Base-by-base conservation (phyloP, 2,888 invertebrate species). In the Pseudococcus jackbeardsleyi region DNA sequence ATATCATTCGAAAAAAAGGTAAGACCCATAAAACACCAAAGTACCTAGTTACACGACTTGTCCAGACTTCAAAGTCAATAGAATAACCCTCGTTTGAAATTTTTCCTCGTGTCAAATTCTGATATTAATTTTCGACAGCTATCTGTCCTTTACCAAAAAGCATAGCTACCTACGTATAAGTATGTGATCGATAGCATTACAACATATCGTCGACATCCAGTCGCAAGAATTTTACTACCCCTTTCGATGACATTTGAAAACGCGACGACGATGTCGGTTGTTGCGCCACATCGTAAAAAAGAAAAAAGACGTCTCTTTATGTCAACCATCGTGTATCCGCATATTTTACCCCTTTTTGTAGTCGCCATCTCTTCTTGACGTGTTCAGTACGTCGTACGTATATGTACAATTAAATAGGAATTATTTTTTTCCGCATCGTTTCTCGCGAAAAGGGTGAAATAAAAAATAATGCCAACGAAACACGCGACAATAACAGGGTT, bases 361-460 rank as follows among this genome's bases (percentile, higher is more conserved):
- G 17, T 50, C 50, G 50, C 50, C 5, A 50, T 17, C 50, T 15
- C 12, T 50, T 50, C 50, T 50, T 64, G 26, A 33, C 26, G 22
- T 64, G 22, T 19, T n/a, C 59, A 59, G 6, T n/a, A 17, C 9
- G n/a, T 19, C 22, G 22, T 8, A 64, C 64, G 22, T 22, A 7
- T 64, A 64, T 19, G 22, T 64, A 64, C 64, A 64, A 64, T 64
- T 64, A 64, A 64, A 64, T 64, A 64, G 64, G 64, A 64, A 64
- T 64, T 64, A 64, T 64, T 64, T 64, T 64, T 64, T 64, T 64
- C 64, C 64, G 64, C 64, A 22, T 64, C 64, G 64, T 64, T 64
- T 19, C 19, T 22, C 22, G 64, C 12, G 17, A 33, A 64, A 64
- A 64, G 64, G 64, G 22, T 64, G 64, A 64, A 64, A 64, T 22